Percentiles rank a stretch among this genome's conserved stretches.
Evolutionary conservation across 2,113 vertebrate species (phyloP).

Genomic region (Larimichthys polyactis): DNA sequence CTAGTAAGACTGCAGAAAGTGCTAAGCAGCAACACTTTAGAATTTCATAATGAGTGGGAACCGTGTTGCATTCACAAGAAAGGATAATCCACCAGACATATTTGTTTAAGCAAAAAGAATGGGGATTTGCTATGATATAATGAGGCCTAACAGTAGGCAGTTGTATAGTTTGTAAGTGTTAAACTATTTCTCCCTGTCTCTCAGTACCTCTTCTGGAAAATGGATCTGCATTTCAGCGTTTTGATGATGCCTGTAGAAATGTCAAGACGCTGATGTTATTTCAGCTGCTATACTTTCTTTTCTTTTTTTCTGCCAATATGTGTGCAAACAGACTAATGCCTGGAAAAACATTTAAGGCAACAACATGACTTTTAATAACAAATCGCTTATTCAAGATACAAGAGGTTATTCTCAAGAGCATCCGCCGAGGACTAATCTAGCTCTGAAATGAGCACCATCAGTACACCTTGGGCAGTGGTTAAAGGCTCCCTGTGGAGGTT

Average conservation of each 20-base stretch:
- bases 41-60: slow-evolving; percentile 8
- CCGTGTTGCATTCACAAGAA: background rate
- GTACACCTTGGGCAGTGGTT: background rate
- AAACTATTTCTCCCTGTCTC: background rate
- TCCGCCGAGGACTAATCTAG: background rate
- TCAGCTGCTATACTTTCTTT: background rate
- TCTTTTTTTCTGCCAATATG: background rate
- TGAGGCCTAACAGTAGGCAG: background rate
- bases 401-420: background rate
- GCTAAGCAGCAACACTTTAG: slow-evolving; percentile 1
- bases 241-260: background rate
- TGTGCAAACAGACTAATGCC: background rate
- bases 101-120: background rate
- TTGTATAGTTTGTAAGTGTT: background rate
- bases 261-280: background rate
- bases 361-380: background rate
- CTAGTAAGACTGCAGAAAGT: background rate
- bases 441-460: background rate
- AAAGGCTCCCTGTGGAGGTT: background rate
- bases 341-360: background rate
- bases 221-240: background rate
- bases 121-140: background rate
- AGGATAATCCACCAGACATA: slow-evolving; percentile 8
- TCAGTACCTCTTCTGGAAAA: background rate
- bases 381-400: background rate